These are phyloP conservation scores for Lacerta viridis DNA, from an alignment of 2,797 vertebrate species.

Conservation along the genomic window DNA sequence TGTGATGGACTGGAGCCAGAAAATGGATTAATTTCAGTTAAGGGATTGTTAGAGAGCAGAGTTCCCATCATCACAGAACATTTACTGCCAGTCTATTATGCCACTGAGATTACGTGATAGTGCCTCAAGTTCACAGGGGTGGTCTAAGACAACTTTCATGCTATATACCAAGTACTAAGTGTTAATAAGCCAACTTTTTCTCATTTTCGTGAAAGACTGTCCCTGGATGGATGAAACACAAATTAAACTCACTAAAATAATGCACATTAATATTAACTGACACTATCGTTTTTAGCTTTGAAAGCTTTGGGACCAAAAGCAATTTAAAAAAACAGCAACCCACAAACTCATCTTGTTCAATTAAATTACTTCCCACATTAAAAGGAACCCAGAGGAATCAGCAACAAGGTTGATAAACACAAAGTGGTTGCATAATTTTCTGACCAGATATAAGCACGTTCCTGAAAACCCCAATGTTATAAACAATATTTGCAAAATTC, in stretches of 20 bases:
- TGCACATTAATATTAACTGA: constrained; percentile 25
- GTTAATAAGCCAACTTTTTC: constrained; percentile 7
- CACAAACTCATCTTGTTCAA: too few relatives aligned
- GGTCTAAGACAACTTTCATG: not conserved
- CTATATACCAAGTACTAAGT: not conserved
- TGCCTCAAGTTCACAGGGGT: not conserved
- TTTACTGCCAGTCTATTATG: too few relatives aligned
- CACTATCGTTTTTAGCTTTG: constrained; percentile 35
- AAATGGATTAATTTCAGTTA: not conserved
- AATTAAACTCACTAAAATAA: constrained; percentile 20
- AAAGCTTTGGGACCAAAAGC: constrained; percentile 14
- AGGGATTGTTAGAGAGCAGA: not conserved
- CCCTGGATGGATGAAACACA: not conserved
- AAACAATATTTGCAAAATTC: constrained; percentile 14
- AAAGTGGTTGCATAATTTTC: not conserved
- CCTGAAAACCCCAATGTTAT: not conserved
- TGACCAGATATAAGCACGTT: not conserved
- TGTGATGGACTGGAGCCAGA: not conserved
- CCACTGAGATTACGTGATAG: not conserved
- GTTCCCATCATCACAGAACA: not conserved
- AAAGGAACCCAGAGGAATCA: constrained; percentile 9
- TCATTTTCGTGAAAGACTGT: not conserved
- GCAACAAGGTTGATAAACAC: not conserved
- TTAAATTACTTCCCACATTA: not conserved
- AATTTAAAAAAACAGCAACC: too few relatives aligned